Evolutionary conservation across 2,797 vertebrate genomes (phyloP), one percentile per base, ranked within the genome.

Genomic region (Borostomias antarcticus): DNA sequence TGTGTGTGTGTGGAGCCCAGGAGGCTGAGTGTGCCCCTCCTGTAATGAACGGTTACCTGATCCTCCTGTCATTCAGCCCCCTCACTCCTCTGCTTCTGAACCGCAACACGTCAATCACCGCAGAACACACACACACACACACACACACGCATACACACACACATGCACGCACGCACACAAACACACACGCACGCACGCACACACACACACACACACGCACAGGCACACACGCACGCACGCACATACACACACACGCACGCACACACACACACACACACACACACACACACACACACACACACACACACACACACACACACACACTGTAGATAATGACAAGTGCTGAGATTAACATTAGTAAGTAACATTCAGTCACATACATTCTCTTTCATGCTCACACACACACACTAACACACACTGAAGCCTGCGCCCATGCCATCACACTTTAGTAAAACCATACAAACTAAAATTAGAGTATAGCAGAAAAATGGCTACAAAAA

Each of bases 291-390:
- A 29, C 37, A 29, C 37, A 28, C 35, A 33, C 58, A 45, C 37
- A 28, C 58, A 2, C 33, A 25, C 4, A 26, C 10, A 40, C 1
- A 56, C 0, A n/a, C 56, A 21, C 7, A 45, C 0, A 60, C 35
- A 58, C 33, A 21, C 15, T 43, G 40, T 43, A 6, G 13, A 61
- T 62, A 67, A 66, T 65, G 62, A 80, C 21, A 52, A 66, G 26
- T 72, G 66, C 63, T 64, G 10, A 40, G 53, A 70, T 73, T 67
- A 58, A 75, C 29, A 65, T 51, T 58, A 76, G 70, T 64, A 30
- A 70, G 53, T 75, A 72, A 76, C 70, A 61, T 62, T 11, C 17
- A 29, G 63, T 61, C 61, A 54, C 64, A 64, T 47, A 58, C 26
- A 65, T 63, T 50, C 25, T 3, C 33, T 40, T 62, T 58, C 61